These are phyloP conservation scores for Diarsia rubi DNA, from an alignment of 2,888 invertebrate genomes.

Conservation along the genomic window DNA sequence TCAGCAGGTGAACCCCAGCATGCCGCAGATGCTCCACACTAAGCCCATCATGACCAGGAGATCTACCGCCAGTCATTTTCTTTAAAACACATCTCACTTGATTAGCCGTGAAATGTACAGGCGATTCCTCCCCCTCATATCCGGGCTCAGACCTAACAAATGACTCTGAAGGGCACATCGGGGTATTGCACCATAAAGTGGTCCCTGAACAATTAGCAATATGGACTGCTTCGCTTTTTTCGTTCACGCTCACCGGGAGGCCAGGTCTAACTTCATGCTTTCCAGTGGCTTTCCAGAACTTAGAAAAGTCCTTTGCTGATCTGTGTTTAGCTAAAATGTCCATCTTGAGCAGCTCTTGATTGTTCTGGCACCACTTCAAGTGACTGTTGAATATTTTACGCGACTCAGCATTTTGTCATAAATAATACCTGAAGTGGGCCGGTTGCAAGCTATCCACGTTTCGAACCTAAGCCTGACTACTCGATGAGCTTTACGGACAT, in stretches of 20 bases:
- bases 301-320: too few relatives aligned
- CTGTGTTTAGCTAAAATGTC: too few relatives aligned
- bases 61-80: not conserved
- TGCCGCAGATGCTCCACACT: too few relatives aligned
- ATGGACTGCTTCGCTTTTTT: not conserved
- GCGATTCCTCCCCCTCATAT: not conserved
- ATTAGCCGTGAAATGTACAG: not conserved
- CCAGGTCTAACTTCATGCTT: not conserved
- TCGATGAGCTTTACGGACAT: not conserved
- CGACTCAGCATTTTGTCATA: not conserved
- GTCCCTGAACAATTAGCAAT: slow-evolving; percentile 1
- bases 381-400: not conserved
- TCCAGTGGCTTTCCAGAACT: too few relatives aligned
- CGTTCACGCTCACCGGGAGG: not conserved
- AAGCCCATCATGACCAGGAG: too few relatives aligned
- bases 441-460: not conserved
- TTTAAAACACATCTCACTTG: too few relatives aligned
- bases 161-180: slow-evolving; percentile 2
- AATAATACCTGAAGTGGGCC: not conserved
- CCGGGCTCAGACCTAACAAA: not conserved
- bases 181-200: slow-evolving; percentile 10
- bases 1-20: too few relatives aligned
- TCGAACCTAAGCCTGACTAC: not conserved
- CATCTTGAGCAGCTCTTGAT: too few relatives aligned
- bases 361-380: not conserved